These are phyloP conservation scores for Meteorus sp. DNA, from an alignment of 1,140 invertebrate genomes.

Conservation along the genomic window DNA sequence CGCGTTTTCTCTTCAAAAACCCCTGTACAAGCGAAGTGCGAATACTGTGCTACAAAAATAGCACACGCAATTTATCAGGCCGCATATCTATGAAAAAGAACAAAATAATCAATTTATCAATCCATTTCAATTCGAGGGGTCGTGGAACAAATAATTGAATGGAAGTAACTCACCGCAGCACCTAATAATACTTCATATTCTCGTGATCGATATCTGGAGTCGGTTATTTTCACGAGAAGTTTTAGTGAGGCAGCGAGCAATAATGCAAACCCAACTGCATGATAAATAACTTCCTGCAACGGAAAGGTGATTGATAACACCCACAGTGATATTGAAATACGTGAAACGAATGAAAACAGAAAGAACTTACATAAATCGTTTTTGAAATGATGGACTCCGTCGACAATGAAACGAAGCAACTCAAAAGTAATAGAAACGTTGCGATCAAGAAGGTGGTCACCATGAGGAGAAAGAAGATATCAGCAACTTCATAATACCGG, in stretches of 20 bases:
- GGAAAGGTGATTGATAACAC: background rate
- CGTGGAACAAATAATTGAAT: slow-evolving; percentile 30
- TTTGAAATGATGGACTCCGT: slow-evolving; percentile 80
- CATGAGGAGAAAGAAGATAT: slow-evolving; percentile 75
- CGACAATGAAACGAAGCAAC: slow-evolving; percentile 74
- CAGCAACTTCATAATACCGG: slow-evolving; percentile 41
- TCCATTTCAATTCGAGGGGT: slow-evolving; percentile 5
- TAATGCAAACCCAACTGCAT: slow-evolving; percentile 70
- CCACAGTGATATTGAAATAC: slow-evolving; percentile 5
- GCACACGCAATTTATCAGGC: slow-evolving; percentile 68
- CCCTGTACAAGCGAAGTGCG: slow-evolving; percentile 71
- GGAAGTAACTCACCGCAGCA: slow-evolving; percentile 72
- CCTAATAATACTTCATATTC: slow-evolving; percentile 67
- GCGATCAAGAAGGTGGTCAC: slow-evolving; percentile 75
- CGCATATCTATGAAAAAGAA: slow-evolving; percentile 66
- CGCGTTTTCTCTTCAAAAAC: slow-evolving; percentile 56
- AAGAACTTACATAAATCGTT: slow-evolving; percentile 79
- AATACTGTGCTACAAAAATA: slow-evolving; percentile 77
- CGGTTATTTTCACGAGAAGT: slow-evolving; percentile 65
- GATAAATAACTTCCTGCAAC: slow-evolving; percentile 78
- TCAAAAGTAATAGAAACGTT: slow-evolving; percentile 72
- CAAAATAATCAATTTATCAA: background rate
- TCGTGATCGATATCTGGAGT: slow-evolving; percentile 53
- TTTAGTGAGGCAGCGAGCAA: slow-evolving; percentile 69
- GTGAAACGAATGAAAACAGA: background rate